Evolutionary conservation across 2,888 invertebrate genomes (phyloP).

Genomic region (Nasonia oneida): DNA sequence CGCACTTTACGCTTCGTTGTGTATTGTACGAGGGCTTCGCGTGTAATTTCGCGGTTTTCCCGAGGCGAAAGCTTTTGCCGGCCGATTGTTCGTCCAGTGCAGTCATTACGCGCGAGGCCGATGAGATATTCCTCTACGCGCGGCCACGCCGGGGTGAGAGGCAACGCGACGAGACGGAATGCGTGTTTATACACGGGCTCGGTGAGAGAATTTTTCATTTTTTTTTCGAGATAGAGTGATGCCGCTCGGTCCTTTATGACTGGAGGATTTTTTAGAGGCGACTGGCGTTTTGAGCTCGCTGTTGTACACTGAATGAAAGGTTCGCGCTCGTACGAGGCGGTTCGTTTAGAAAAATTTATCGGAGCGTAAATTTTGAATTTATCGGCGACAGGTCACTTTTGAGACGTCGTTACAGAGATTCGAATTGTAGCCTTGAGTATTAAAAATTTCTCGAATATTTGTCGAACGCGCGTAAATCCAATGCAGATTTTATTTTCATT

Average conservation of each 20-base stretch:
- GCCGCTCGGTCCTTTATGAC: background rate
- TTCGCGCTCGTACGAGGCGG: background rate
- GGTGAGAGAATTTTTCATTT: background rate
- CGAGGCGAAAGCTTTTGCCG: conserved; percentile 2
- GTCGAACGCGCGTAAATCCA: too few species aligned
- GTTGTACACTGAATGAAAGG: background rate
- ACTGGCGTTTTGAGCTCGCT: background rate
- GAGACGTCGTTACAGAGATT: background rate
- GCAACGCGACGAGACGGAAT: background rate
- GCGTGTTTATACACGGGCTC: background rate
- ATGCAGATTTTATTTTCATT: background rate
- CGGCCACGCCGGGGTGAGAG: background rate
- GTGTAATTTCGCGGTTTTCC: conserved; percentile 16
- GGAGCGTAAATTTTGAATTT: background rate
- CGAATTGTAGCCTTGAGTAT: background rate
- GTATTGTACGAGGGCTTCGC: conserved; percentile 11
- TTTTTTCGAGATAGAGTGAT: background rate
- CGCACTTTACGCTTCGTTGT: background rate
- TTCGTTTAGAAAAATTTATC: background rate
- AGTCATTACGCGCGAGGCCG: conserved; percentile 3
- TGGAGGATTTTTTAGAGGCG: background rate
- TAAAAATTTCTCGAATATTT: too few species aligned
- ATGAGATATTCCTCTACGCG: background rate
- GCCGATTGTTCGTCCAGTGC: conserved; percentile 11
- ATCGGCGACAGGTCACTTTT: background rate